phyloP scores from a whole-genome alignment of 2,113 vertebrate species.

The Nesoenas mayeri region DNA sequence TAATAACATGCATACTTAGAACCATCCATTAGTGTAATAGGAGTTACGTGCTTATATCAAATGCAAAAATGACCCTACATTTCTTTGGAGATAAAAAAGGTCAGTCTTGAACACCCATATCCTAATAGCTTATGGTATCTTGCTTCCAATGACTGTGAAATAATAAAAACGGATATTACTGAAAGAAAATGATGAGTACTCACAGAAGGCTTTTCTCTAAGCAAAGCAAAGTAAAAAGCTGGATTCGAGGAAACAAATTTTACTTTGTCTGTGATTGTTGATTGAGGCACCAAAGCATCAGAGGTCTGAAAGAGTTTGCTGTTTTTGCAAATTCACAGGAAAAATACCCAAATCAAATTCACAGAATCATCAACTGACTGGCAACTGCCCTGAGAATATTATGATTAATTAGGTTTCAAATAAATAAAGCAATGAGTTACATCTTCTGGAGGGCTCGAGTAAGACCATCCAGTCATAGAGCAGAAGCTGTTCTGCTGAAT shows the following conservation, averaged over 20 bases:
- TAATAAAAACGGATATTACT: background rate
- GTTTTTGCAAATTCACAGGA: background rate
- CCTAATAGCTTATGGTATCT: background rate
- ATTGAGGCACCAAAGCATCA: background rate
- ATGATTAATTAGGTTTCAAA: constrained; percentile 3
- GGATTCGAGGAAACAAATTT: background rate
- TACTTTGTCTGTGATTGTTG: background rate
- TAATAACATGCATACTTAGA: background rate
- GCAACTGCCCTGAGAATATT: background rate
- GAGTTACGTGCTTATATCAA: background rate
- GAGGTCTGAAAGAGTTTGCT: background rate
- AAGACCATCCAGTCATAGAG: background rate
- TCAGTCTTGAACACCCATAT: background rate
- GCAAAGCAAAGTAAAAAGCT: background rate
- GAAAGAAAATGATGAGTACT: background rate
- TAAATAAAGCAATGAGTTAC: background rate
- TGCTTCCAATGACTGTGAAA: background rate
- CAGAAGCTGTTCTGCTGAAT: background rate
- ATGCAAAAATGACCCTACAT: background rate
- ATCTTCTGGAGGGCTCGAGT: background rate
- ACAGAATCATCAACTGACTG: background rate
- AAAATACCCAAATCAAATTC: background rate
- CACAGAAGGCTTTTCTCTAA: background rate
- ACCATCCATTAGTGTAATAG: background rate
- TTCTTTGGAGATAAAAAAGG: background rate